These are phyloP conservation scores for Oithona nana DNA, from an alignment of 2,888 invertebrate species.

Conservation along the genomic window DNA sequence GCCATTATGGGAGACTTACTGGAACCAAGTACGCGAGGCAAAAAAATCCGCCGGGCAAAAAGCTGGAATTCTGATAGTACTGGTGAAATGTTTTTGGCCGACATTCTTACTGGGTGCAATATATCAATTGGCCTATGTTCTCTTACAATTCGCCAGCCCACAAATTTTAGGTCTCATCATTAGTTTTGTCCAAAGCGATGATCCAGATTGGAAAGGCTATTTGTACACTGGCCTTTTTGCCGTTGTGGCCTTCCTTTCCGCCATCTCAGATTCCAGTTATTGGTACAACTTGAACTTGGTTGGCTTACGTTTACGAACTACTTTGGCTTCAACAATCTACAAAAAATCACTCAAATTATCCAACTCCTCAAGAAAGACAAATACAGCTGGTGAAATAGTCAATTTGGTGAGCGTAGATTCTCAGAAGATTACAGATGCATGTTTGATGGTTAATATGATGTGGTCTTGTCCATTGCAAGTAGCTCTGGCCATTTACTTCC, in stretches of 20 bases:
- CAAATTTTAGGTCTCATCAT: slow-evolving; percentile 11
- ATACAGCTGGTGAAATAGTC: background rate
- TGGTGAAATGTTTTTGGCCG: slow-evolving; percentile 6
- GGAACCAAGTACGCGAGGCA: background rate
- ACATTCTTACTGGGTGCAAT: slow-evolving; percentile 3
- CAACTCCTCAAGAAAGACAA: background rate
- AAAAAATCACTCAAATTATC: background rate
- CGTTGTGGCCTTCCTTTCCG: background rate
- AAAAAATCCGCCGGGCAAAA: background rate
- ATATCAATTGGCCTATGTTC: slow-evolving; percentile 10
- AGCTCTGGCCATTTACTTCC: slow-evolving; percentile 25
- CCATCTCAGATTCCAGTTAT: background rate
- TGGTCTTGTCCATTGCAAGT: slow-evolving; percentile 29
- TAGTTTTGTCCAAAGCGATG: background rate
- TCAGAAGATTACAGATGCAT: slow-evolving; percentile 22
- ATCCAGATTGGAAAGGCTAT: background rate
- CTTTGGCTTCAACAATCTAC: background rate
- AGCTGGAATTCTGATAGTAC: background rate
- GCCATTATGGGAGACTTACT: background rate
- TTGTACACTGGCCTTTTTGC: background rate
- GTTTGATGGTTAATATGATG: slow-evolving; percentile 21
- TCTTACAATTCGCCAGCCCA: slow-evolving; percentile 15
- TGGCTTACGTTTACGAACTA: background rate
- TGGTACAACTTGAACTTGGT: background rate
- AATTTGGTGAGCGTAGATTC: background rate